Base-by-base conservation (phyloP, 2,888 invertebrate species). In the Eupithecia insigniata region DNA sequence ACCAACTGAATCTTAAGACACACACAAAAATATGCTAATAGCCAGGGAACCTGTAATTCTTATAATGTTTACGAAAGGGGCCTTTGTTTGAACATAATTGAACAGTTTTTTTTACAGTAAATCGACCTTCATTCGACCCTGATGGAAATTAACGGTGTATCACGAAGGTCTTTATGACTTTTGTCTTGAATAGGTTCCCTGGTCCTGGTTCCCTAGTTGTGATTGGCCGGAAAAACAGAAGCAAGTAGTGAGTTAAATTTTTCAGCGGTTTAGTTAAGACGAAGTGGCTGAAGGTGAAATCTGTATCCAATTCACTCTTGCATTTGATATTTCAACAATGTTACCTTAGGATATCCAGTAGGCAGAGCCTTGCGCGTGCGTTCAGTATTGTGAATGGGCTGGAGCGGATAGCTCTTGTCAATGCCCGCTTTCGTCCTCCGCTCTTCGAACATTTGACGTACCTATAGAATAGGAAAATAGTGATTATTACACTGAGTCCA, bases 371-470 rank as follows among this genome's bases (percentile, higher is more conserved):
- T 92, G 67, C 90, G 83, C 16, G 85, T 81, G 51, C 90, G 84
- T 43, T 92, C 90, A 81, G 92, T 92, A 81, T 95, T 95, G 80
- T 95, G 95, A 70, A 98, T 95, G 0, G 98, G 98, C 83, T 97
- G 96, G 1, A 98, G 92, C 0, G 97, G 97, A 89, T 97, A 96
- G 85, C 97, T 97, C 82, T 96, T 96, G 90, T 98, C 97, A 78
- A 97, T 96, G 46, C 97, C 97, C 4, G 96, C 96, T 80, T 96
- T 96, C 28, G 94, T 93, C 55, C 97, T 95, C 34, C 97, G 95
- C 86, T 97, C 97, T 84, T 97, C 97, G 84, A 98, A 98, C 96
- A 98, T 96, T 92, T 97, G 97, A 18, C 98, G 96, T 36, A 97
- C 97, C 96, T 96, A 84, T 60, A 55, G 16, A 34, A 16, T 0